Conservation (phyloP, 2,113 vertebrate genomes). For the Peromyscus maniculatus region DNA sequence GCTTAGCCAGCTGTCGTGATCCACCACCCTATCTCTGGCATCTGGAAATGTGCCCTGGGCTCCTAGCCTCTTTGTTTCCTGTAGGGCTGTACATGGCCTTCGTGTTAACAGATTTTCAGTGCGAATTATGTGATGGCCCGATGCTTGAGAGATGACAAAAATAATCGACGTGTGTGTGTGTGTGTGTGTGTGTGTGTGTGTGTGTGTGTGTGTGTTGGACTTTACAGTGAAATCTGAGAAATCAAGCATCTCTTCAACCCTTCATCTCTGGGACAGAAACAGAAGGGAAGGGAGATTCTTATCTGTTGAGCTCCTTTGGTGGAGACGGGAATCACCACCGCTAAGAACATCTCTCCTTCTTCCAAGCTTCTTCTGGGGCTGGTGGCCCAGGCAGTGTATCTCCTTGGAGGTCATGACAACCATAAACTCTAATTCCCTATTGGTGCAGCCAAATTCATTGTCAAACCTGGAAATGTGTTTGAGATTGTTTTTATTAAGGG, state of each 20-base stretch:
- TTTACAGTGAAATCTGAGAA: not conserved
- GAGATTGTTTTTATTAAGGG: not conserved
- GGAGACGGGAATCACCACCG: too few relatives aligned
- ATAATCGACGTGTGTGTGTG: not conserved
- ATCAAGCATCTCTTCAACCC: not conserved
- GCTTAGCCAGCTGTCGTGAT: not conserved
- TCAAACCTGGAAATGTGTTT: not conserved
- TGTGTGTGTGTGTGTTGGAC: not conserved
- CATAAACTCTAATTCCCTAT: not conserved
- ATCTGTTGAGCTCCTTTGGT: not conserved
- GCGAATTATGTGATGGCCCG: not conserved
- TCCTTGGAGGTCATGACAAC: not conserved
- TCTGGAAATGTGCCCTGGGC: not conserved
- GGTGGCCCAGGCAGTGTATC: not conserved
- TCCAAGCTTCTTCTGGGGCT: not conserved
- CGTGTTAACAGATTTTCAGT: slow-evolving; percentile 12
- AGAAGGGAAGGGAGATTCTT: not conserved
- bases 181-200: not conserved
- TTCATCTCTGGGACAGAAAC: not conserved
- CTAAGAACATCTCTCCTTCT: not conserved
- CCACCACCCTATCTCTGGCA: not conserved
- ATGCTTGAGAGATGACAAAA: slow-evolving; percentile 20
- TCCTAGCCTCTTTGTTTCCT: slow-evolving; percentile 30
- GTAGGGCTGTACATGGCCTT: not conserved
- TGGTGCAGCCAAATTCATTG: not conserved